phyloP scores from a whole-genome alignment of 2,888 invertebrate species.

The Eudemis profundana region DNA sequence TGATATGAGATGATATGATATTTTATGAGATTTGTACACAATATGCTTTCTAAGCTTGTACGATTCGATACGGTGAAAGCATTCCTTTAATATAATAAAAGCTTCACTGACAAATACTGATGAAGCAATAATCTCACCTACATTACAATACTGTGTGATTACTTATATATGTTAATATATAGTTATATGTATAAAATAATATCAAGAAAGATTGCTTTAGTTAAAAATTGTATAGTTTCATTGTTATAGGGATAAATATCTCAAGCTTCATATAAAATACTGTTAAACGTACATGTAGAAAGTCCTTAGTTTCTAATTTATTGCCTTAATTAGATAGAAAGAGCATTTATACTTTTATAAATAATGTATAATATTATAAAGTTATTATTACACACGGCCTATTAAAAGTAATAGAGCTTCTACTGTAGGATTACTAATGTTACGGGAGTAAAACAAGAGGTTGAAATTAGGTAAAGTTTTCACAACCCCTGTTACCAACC shows the following conservation, averaged over 20 bases:
- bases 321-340: conserved; percentile 70
- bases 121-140: conserved; percentile 31
- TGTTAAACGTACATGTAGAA: conserved; percentile 60
- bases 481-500: conserved; percentile 42
- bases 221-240: conserved; percentile 59
- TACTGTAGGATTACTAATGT: conserved; percentile 16
- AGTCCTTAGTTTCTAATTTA: conserved; percentile 69
- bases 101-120: conserved; percentile 19
- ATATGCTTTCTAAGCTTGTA: conserved; percentile 56
- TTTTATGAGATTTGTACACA: conserved; percentile 79
- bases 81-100: conserved; percentile 28
- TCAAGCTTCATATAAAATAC: conserved; percentile 68
- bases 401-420: not conserved
- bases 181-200: conserved; percentile 58
- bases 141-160: conserved; percentile 60
- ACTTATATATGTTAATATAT: conserved; percentile 49
- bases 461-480: conserved; percentile 39
- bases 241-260: conserved; percentile 52
- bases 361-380: conserved; percentile 55
- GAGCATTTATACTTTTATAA: conserved; percentile 56
- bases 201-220: conserved; percentile 59
- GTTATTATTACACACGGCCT: conserved; percentile 32
- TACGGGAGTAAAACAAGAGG: conserved; percentile 18
- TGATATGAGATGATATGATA: conserved; percentile 81
- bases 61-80: conserved; percentile 35